Percentiles rank a stretch among this genome's conserved stretches.
Evolutionary conservation across 2,888 invertebrate species (phyloP).

Genomic region (Panzeria rudis): DNA sequence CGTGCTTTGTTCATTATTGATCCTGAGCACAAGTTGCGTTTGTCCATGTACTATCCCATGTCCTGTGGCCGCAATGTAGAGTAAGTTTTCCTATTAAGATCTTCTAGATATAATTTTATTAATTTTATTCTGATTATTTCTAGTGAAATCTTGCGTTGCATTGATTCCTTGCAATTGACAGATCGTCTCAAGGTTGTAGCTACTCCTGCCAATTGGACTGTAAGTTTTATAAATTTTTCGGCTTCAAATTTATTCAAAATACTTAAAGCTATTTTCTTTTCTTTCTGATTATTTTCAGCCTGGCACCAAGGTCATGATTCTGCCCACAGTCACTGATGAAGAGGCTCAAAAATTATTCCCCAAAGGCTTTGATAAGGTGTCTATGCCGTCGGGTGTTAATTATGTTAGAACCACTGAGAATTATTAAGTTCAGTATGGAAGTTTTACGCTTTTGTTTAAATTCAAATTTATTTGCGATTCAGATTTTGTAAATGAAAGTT

Average conservation of each 20-base stretch:
- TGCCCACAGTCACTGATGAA: conserved; percentile 88
- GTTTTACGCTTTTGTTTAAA: neutral
- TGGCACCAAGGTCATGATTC: conserved; percentile 91
- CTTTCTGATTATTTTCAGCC: conserved; percentile 82
- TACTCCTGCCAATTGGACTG: conserved; percentile 94
- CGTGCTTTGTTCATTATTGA: conserved; percentile 92
- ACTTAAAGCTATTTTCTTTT: conserved; percentile 65
- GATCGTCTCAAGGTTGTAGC: conserved; percentile 89
- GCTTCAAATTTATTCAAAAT: conserved; percentile 10
- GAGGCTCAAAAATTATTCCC: conserved; percentile 89
- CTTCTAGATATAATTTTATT: neutral
- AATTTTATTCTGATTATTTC: conserved; percentile 28
- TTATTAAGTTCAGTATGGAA: conserved; percentile 83
- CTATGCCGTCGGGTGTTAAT: conserved; percentile 90
- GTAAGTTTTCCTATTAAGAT: conserved; percentile 85
- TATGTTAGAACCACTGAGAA: conserved; percentile 90
- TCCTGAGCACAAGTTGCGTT: conserved; percentile 90
- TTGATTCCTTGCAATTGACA: conserved; percentile 92
- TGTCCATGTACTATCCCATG: conserved; percentile 93
- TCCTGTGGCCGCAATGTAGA: conserved; percentile 94
- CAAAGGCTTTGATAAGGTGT: conserved; percentile 87
- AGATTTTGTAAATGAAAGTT: neutral
- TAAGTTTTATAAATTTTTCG: conserved; percentile 81
- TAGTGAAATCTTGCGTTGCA: conserved; percentile 92
- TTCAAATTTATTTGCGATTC: neutral